A percentile compares a stretch with the other conserved stretches of the same genome.
Evolutionary conservation across 2,888 invertebrate genomes (phyloP).

Genomic region (Mesoligia furuncula): DNA sequence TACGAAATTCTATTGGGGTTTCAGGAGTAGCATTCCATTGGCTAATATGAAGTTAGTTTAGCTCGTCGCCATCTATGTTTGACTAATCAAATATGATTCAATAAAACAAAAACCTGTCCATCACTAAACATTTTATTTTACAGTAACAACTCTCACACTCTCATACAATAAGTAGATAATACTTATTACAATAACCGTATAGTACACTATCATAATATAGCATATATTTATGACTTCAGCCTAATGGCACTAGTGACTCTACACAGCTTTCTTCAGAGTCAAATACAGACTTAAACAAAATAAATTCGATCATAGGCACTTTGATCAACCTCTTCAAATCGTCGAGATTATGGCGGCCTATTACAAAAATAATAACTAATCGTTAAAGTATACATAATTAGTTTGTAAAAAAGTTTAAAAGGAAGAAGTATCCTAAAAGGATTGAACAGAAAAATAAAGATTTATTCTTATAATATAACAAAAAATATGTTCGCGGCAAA

Average conservation of each 20-base stretch:
- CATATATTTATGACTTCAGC: conserved; percentile 77
- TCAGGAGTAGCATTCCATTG: not conserved
- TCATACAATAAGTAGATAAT: conserved; percentile 85
- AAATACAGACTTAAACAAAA: conserved; percentile 60
- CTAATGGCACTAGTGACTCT: conserved; percentile 79
- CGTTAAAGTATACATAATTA: conserved; percentile 44
- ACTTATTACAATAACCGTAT: conserved; percentile 79
- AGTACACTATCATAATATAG: conserved; percentile 54
- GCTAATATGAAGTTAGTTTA: not conserved
- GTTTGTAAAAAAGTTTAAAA: conserved; percentile 50
- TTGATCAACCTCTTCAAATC: conserved; percentile 55
- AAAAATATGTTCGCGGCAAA: conserved; percentile 13
- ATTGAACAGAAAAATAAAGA: conserved; percentile 50
- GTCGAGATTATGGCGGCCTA: conserved; percentile 41
- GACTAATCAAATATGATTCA: not conserved
- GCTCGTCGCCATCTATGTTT: not conserved
- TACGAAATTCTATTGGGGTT: too few species aligned
- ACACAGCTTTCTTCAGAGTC: conserved; percentile 52
- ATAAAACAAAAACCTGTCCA: conserved; percentile 50
- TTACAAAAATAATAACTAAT: conserved; percentile 50
- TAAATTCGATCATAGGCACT: conserved; percentile 77
- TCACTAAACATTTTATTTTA: conserved; percentile 85
- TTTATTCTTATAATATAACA: conserved; percentile 45
- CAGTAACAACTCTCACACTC: conserved; percentile 81
- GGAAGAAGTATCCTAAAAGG: conserved; percentile 34